Evolutionary conservation across 2,797 vertebrate species (phyloP).

Genomic region (Alca torda): DNA sequence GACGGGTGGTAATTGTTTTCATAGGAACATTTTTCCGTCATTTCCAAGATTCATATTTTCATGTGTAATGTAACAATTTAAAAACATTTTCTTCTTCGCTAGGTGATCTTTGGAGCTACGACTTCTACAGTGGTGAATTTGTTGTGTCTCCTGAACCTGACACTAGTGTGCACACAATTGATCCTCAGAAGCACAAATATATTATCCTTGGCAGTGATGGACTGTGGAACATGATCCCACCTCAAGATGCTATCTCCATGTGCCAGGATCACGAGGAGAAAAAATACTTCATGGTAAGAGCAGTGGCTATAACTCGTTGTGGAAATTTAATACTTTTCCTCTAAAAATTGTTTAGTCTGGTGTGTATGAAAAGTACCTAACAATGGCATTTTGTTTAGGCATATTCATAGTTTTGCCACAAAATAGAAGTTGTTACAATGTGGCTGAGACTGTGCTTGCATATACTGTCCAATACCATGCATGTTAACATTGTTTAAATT

Average conservation of each 20-base stretch:
- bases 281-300: constrained; percentile 82
- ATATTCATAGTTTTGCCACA: background rate
- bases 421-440: accelerated
- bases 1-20: background rate
- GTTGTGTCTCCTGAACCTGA: constrained; percentile 98
- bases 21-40: accelerated
- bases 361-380: accelerated
- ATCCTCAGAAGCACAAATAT: constrained; percentile 90
- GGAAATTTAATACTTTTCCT: background rate
- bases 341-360: background rate
- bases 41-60: background rate
- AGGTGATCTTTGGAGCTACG: constrained; percentile 97
- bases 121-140: constrained; percentile 99
- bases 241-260: constrained; percentile 93
- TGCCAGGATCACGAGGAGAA: constrained; percentile 94
- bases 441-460: background rate
- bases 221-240: constrained; percentile 99
- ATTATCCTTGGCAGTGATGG: constrained; percentile 96
- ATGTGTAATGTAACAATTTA: background rate
- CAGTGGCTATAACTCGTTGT: background rate
- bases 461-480: accelerated
- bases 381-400: background rate
- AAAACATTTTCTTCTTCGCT: background rate
- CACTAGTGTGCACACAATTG: constrained; percentile 92
- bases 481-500: accelerated